These are phyloP conservation scores for Hemiscyllium ocellatum DNA, from an alignment of 2,113 vertebrate species.

Conservation along the genomic window DNA sequence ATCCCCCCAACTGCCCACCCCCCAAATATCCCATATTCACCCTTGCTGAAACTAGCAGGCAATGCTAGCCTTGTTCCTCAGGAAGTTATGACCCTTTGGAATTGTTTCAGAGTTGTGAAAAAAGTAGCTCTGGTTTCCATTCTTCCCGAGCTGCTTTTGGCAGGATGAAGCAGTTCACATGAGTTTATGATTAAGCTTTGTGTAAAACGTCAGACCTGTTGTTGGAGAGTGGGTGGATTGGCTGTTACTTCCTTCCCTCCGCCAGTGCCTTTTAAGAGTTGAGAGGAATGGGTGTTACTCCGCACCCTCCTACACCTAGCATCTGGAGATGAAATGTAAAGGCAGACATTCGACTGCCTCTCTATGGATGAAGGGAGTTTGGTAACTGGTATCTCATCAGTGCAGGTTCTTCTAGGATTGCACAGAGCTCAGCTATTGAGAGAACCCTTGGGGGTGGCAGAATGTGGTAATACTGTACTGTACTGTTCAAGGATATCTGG, in stretches of 20 bases:
- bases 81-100: background rate
- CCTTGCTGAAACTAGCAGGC: background rate
- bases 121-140: background rate
- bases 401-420: background rate
- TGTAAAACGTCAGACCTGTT: background rate
- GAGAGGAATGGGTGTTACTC: background rate
- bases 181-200: constrained; percentile 20
- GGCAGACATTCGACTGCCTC: background rate
- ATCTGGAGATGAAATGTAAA: background rate
- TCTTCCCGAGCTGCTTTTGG: constrained; percentile 12
- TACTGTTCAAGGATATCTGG: background rate
- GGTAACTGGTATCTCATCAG: background rate
- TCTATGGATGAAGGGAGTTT: background rate
- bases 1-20: background rate
- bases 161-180: background rate
- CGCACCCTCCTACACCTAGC: background rate
- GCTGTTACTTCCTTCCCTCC: background rate
- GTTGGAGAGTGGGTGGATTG: background rate
- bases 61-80: background rate
- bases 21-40: background rate
- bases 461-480: background rate
- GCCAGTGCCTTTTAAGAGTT: background rate
- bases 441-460: background rate
- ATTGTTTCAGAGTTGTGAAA: background rate
- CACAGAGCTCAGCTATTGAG: background rate